Evolutionary conservation across 2,113 vertebrate genomes (phyloP).

Genomic region (Gadus macrocephalus): DNA sequence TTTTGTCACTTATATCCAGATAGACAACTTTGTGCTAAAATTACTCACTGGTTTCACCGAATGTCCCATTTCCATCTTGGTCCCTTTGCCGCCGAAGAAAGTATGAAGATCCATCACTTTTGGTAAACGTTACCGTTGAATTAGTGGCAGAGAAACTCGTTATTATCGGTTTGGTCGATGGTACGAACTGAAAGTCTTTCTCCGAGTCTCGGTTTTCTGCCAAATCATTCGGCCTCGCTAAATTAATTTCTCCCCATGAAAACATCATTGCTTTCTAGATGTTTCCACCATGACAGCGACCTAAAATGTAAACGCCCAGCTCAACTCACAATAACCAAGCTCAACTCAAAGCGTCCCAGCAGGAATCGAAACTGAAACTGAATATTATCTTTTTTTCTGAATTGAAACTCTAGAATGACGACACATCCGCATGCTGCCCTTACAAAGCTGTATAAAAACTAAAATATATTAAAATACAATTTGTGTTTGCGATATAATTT

Average conservation of each 20-base stretch:
- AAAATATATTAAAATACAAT: no score
- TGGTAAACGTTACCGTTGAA: background rate
- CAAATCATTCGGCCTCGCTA: background rate
- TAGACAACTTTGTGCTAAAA: no score
- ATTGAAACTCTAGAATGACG: background rate
- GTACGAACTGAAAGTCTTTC: background rate
- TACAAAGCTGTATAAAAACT: no score
- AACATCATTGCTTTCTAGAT: background rate
- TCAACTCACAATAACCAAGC: background rate
- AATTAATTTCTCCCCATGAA: constrained; percentile 13
- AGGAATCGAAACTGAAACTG: background rate
- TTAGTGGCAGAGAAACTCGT: background rate
- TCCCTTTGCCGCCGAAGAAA: background rate
- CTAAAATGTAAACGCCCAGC: background rate
- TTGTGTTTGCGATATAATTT: no score
- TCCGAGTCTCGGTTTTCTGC: background rate
- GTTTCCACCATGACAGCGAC: no score
- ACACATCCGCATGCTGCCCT: no score
- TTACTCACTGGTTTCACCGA: constrained; percentile 1
- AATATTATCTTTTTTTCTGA: background rate
- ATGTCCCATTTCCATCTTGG: background rate
- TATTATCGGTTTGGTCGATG: background rate
- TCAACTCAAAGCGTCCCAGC: background rate
- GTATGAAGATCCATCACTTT: constrained; percentile 5
- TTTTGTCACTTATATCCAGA: no score